A percentile compares a stretch with the other conserved stretches of the same genome.
Conservation (phyloP, 2,797 vertebrate genomes). For the Cetoscarus ocellatus region DNA sequence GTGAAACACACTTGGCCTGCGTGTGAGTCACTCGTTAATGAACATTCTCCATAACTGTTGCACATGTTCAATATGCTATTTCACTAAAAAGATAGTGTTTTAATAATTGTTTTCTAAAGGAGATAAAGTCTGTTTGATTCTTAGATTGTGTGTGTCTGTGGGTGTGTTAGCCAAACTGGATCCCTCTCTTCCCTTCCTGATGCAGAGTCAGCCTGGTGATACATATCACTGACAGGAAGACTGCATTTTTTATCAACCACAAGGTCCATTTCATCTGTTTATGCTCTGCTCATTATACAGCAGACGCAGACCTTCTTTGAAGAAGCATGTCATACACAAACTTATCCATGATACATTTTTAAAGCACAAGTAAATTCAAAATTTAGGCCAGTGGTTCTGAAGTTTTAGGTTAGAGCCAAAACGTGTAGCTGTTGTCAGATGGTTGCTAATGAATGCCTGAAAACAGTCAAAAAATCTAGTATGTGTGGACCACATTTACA, state of each 20-base stretch:
- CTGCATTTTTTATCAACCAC: slow-evolving; percentile 84
- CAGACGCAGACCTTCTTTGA: slow-evolving; percentile 14
- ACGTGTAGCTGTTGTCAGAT: too few relatives aligned
- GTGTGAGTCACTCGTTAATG: background rate
- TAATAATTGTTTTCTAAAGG: background rate
- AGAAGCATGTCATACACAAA: slow-evolving; percentile 14
- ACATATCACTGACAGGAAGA: slow-evolving; percentile 80
- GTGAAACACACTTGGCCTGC: background rate
- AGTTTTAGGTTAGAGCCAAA: too few relatives aligned
- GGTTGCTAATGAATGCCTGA: too few relatives aligned
- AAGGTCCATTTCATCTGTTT: slow-evolving; percentile 67
- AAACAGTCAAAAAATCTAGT: too few relatives aligned
- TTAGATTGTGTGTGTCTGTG: slow-evolving; percentile 3
- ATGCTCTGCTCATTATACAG: slow-evolving; percentile 45
- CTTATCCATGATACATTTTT: background rate
- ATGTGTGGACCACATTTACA: too few relatives aligned
- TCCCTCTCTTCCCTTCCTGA: slow-evolving; percentile 37
- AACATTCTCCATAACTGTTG: background rate
- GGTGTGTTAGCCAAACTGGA: slow-evolving; percentile 21
- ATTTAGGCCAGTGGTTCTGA: background rate
- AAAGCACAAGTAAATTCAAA: background rate
- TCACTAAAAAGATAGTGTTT: background rate
- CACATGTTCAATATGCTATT: slow-evolving; percentile 12
- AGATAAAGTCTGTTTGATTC: slow-evolving; percentile 13
- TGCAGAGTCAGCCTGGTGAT: slow-evolving; percentile 64